Base-by-base conservation (phyloP, 2,797 vertebrate genomes). In the Acanthurus tractus region DNA sequence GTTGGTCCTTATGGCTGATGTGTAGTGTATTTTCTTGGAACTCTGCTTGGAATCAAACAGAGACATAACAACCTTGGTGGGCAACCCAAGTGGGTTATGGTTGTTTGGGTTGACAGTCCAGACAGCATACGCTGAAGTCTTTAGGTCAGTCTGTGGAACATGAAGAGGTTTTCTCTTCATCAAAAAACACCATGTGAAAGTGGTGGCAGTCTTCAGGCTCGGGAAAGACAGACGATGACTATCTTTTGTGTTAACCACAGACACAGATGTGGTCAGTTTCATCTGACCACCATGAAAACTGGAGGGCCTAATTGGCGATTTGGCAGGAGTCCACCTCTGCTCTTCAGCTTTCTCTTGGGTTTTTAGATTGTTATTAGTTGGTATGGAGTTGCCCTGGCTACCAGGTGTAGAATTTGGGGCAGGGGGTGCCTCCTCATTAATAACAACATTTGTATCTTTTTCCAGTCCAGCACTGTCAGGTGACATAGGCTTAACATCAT, bases 141-240 rank as follows among this genome's bases (percentile, higher is more conserved):
- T 99, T 85, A 96, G 95, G 92, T 98, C 97, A 0, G 86, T 95
- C 88, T 99, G 98, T 29, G 93, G 95, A 75, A 96, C 77, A 46
- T 97, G 98, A 29, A 98, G 82, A 0, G 97, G 94, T 86, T 96
- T 99, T 81, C 96, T 96, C 92, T 96, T 97, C 91, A 96, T 94
- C 50, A 99, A 90, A 49, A 97, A 99, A 95, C 98, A 99, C 98
- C 98, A 99, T 0, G 98, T 99, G 74, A 97, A 98, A 56, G 95
- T 98, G 0, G 98, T 99, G 29, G 97, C 89, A 0, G 98, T 99
- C 91, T 99, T 99, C 77, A 99, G 95, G 88, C 97, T 99, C 52
- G 98, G 97, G 80, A 99, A 99, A 4, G 97, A 96, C 56, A 96
- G 80, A 0, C 95, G 96, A 65, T 97, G 97, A 3, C 93, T 87